Evolutionary conservation across 1,140 invertebrate genomes (phyloP).

Genomic region (Colletes gigas): DNA sequence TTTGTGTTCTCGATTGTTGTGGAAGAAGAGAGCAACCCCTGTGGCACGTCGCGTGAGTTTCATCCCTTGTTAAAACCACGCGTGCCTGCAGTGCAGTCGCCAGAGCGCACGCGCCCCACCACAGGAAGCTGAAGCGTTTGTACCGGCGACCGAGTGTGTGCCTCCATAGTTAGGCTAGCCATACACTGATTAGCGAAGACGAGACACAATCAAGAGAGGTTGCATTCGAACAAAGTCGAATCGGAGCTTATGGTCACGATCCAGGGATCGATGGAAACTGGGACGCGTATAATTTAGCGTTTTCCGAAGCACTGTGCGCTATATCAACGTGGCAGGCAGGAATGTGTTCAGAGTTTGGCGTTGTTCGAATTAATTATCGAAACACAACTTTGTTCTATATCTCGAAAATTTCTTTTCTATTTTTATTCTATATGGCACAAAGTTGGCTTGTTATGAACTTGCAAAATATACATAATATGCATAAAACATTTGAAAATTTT

Average conservation of each 20-base stretch:
- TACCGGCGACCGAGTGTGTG: not conserved
- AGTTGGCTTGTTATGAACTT: no score
- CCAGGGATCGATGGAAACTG: not conserved
- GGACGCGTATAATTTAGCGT: no score
- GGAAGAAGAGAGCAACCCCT: no score
- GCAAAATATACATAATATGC: no score
- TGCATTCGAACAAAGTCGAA: not conserved
- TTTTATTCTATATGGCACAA: no score
- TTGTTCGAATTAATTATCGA: no score
- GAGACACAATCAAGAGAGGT: not conserved
- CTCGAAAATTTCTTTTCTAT: no score
- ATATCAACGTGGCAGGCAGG: no score
- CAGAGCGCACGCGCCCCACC: slow-evolving; percentile 37
- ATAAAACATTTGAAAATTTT: no score
- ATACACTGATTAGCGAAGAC: not conserved
- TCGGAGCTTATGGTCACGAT: not conserved
- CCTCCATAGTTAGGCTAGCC: not conserved
- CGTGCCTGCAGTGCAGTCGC: slow-evolving; percentile 59
- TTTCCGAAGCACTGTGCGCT: no score
- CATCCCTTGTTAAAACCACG: slow-evolving; percentile 54
- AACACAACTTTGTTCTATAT: no score
- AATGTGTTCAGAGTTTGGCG: no score
- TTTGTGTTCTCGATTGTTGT: slow-evolving; percentile 2
- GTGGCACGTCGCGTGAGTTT: slow-evolving; percentile 30
- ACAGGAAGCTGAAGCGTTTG: not conserved